Base-by-base conservation (phyloP, 2,797 vertebrate genomes). In the Mormyrus proboscirostris region DNA sequence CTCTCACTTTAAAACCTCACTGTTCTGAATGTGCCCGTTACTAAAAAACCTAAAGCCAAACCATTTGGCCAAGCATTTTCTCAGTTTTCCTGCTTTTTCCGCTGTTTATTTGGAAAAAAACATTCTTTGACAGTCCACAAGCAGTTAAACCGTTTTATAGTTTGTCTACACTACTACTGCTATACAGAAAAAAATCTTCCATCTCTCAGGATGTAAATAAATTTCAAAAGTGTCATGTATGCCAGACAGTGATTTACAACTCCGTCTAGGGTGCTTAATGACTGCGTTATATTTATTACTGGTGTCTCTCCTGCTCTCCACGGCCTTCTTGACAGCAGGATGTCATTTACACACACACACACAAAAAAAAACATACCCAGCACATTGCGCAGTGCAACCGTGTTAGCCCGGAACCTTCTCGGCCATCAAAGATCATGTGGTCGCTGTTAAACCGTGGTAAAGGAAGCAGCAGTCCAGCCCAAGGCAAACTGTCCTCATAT, bases 261-360 rank as follows among this genome's bases (percentile, higher is more conserved):
- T 38, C 12, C 16, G 4, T 90, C 57, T 65, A 82, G 25, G 8
- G 25, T 65, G 25, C 84, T 73, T 73, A 38, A 73, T 51, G 85
- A 88, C 49, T 87, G 84, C 19, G 33, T 10, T 12, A 9, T 38
- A 55, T 57, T 87, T 87, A 86, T 57, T 89, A 73, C 51, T 82
- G 76, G 65, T 44, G 90, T 85, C 89, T 49, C 85, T 22, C 12
- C 59, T 89, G 85, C 49, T 14, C 47, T 87, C 83, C 92, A 91
- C 92, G 91, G 92, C 93, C 90, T 88, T 89, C 86, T 90, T 22
- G 88, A 91, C 47, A 90, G 41, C 25, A 84, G 49, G 49, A 29
- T 84, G n/a, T 33, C 65, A 73, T 73, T 4, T 29, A 12, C n/a
- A 12, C n/a, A 84, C 44, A 51, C 47, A 4, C 14, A 55, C 65